A percentile compares a stretch with the other conserved stretches of the same genome.
Evolutionary conservation across 37 sponge, comb jelly and placozoan species (phyloP).

Genomic region (Mnemiopsis leidyi): DNA sequence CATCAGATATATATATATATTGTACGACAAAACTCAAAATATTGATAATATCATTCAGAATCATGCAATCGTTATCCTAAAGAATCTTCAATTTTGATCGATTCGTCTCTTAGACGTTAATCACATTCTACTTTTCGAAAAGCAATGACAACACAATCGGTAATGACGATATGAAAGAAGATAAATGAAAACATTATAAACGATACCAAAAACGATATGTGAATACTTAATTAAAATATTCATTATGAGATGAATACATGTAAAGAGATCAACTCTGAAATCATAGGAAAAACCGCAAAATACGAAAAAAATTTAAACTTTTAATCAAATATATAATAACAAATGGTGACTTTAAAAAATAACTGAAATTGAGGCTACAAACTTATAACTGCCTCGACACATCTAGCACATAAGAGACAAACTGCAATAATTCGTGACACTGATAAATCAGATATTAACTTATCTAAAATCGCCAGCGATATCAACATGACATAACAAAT

Average conservation of each 20-base stretch:
- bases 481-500: not conserved
- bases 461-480: too few species aligned
- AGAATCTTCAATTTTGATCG: too few species aligned
- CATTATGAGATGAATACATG: not conserved
- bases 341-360: not conserved
- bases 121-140: too few species aligned
- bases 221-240: not conserved
- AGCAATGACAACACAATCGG: too few species aligned
- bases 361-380: too few species aligned
- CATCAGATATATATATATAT: too few species aligned
- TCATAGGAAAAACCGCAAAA: not conserved
- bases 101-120: too few species aligned
- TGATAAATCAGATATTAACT: not conserved
- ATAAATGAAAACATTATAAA: not conserved
- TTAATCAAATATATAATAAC: not conserved
- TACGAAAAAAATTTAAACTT: not conserved
- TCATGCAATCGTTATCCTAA: too few species aligned
- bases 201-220: not conserved
- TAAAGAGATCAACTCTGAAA: not conserved
- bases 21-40: too few species aligned
- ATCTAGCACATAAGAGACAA: not conserved
- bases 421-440: not conserved
- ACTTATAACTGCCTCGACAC: not conserved
- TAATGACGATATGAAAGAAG: not conserved
- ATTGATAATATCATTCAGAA: too few species aligned